Percentiles rank a stretch among this genome's conserved stretches.
Conservation (phyloP, 2,888 invertebrate species). For the Orgyia antiqua region DNA sequence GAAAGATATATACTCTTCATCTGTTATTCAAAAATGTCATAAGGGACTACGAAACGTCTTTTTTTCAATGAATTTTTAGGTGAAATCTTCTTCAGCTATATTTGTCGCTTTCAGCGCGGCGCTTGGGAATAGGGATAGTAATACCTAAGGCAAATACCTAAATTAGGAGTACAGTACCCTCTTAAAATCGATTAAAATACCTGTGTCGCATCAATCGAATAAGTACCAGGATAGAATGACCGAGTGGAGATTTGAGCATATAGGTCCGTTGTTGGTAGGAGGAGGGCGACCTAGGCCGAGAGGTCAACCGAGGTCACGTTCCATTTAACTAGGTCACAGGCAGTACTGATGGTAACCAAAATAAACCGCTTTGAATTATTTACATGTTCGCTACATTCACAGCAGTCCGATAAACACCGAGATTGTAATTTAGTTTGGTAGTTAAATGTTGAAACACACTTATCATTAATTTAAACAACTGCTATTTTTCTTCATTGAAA, state of each 20-base stretch:
- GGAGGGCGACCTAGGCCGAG: conserved; percentile 54
- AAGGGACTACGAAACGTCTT: not conserved
- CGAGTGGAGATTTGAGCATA: conserved; percentile 28
- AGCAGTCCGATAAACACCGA: conserved; percentile 6
- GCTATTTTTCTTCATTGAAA: no score
- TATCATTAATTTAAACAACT: no score
- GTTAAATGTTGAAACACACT: not conserved
- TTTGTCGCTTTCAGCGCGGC: no score
- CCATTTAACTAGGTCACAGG: conserved; percentile 63
- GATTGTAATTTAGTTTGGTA: not conserved
- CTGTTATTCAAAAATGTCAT: no score
- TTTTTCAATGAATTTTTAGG: no score
- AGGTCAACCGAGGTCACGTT: conserved; percentile 60
- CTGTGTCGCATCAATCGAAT: conserved; percentile 7
- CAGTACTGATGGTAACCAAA: conserved; percentile 49
- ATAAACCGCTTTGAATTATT: conserved; percentile 46
- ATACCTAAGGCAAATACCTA: no score
- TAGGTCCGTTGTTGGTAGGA: conserved; percentile 25
- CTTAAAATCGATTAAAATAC: conserved; percentile 8
- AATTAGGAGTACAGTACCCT: no score
- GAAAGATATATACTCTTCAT: no score
- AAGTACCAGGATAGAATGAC: conserved; percentile 30
- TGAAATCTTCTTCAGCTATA: no score
- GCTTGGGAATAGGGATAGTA: no score
- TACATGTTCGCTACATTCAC: not conserved